phyloP scores from a whole-genome alignment of 1,140 invertebrate species.

The Rhagoletis pomonella region DNA sequence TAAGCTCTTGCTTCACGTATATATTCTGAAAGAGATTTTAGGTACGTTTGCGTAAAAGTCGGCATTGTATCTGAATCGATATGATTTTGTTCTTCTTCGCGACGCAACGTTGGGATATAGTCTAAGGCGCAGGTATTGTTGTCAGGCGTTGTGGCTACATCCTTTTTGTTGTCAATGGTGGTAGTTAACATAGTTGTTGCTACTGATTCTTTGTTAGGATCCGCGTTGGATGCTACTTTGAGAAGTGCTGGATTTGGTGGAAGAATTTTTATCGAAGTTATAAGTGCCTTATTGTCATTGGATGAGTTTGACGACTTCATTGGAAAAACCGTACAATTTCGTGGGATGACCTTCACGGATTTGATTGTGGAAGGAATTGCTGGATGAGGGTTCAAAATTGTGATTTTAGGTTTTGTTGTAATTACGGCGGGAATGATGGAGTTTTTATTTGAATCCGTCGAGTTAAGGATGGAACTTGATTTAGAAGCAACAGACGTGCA shows the following conservation, averaged over 20 bases:
- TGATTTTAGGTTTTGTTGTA: too few relatives aligned
- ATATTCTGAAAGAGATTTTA: slow-evolving; percentile 3
- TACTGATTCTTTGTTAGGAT: neutral
- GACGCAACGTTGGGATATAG: neutral
- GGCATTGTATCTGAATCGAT: neutral
- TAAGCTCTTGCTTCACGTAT: neutral
- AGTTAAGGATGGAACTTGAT: too few relatives aligned
- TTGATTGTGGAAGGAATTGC: too few relatives aligned
- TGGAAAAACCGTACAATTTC: neutral
- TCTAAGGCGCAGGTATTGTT: neutral
- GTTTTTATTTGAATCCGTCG: too few relatives aligned
- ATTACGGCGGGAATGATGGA: too few relatives aligned
- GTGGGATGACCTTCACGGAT: neutral
- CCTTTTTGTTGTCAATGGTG: neutral
- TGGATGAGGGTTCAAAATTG: too few relatives aligned
- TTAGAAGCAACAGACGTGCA: too few relatives aligned
- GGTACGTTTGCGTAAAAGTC: neutral
- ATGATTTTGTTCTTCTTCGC: neutral
- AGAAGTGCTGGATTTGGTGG: neutral
- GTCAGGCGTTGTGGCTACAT: neutral
- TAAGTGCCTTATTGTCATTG: neutral
- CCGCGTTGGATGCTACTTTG: neutral
- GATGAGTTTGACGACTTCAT: neutral
- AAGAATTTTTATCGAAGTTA: neutral
- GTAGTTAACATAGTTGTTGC: neutral